Percentiles rank a stretch among this genome's conserved stretches.
Conservation (phyloP, 2,888 invertebrate genomes). For the Subacronicta megacephala region DNA sequence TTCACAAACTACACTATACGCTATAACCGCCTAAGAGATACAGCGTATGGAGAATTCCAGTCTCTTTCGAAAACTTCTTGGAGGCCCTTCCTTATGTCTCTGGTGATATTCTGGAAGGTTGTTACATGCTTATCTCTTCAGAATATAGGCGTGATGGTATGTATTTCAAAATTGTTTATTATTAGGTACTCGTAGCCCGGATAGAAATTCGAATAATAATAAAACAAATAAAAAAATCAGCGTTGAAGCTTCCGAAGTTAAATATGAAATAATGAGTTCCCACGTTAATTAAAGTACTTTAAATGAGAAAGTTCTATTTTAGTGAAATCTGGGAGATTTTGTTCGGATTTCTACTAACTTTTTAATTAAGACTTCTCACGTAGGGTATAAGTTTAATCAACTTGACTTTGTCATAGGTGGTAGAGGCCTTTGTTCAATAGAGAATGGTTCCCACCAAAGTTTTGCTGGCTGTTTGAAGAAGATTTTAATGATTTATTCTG, state of each 20-base stretch:
- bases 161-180: too few relatives aligned
- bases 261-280: constrained; percentile 64
- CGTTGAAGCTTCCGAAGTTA: constrained; percentile 42
- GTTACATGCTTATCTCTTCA: too few relatives aligned
- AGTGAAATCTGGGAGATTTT: constrained; percentile 58
- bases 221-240: constrained; percentile 8
- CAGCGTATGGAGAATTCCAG: constrained; percentile 96
- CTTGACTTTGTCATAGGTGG: constrained; percentile 31
- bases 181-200: too few relatives aligned
- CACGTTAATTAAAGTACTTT: constrained; percentile 65
- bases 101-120: constrained; percentile 74
- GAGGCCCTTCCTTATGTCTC: constrained; percentile 92
- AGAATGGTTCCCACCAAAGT: constrained; percentile 6
- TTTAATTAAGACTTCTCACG: constrained; percentile 61
- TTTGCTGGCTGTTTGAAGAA: not conserved
- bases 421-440: constrained; percentile 6
- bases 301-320: constrained; percentile 55
- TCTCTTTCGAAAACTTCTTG: constrained; percentile 96
- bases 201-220: too few relatives aligned
- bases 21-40: constrained; percentile 86
- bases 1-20: constrained; percentile 40
- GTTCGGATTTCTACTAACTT: constrained; percentile 61
- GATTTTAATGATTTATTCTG: not conserved
- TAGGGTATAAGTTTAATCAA: constrained; percentile 42
- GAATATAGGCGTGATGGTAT: too few relatives aligned